These are phyloP conservation scores for Enoplosus armatus DNA, from an alignment of 2,797 vertebrate genomes.

Conservation along the genomic window DNA sequence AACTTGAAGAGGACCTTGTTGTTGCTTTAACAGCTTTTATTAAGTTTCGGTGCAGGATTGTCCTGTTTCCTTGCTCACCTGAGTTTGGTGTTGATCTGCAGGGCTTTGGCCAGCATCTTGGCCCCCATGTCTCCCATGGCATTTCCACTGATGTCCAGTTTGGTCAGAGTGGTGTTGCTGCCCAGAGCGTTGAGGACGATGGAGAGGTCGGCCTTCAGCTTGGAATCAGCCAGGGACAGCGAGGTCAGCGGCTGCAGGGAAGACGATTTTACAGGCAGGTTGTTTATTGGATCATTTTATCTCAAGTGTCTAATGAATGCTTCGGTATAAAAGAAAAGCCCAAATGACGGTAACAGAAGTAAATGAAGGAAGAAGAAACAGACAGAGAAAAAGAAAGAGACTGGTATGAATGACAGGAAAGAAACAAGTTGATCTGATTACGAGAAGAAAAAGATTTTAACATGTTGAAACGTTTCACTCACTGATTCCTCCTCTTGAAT, in stretches of 20 bases:
- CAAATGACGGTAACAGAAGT: background rate
- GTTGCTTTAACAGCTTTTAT: too few species aligned
- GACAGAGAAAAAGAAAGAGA: background rate
- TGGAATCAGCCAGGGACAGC: constrained; percentile 94
- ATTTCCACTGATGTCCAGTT: constrained; percentile 97
- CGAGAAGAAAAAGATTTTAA: background rate
- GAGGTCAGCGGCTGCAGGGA: constrained; percentile 91
- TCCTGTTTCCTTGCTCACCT: constrained; percentile 80
- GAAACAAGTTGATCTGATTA: background rate
- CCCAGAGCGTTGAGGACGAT: constrained; percentile 96
- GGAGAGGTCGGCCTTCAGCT: constrained; percentile 94
- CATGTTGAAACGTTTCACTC: constrained; percentile 73
- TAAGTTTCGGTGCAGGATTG: rapidly evolving
- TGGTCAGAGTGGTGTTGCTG: constrained; percentile 94
- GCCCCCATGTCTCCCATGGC: constrained; percentile 98
- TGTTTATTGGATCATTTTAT: background rate
- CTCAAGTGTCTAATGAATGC: background rate
- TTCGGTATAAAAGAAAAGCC: background rate
- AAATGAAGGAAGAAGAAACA: background rate
- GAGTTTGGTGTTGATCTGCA: constrained; percentile 98
- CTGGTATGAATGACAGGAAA: background rate
- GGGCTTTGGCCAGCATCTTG: constrained; percentile 97
- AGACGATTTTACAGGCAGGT: background rate
- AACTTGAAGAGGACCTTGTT: too few species aligned
- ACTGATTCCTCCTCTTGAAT: constrained; percentile 98